These are phyloP conservation scores for Pomacea maculata DNA, from an alignment of 1,140 invertebrate genomes.

Conservation along the genomic window DNA sequence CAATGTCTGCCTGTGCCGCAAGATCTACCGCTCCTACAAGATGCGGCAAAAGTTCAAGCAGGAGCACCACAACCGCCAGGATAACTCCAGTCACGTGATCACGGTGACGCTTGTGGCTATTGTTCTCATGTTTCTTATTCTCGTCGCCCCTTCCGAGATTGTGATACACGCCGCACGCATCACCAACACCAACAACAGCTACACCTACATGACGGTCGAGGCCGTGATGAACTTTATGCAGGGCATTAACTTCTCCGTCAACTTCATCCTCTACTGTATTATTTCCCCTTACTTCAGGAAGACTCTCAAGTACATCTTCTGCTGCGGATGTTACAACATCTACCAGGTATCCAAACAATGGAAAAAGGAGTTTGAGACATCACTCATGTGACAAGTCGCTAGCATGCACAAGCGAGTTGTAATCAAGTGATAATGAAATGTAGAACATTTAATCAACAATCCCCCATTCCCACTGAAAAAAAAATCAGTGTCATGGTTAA, in stretches of 20 bases:
- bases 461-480: neutral
- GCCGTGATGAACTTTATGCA: constrained; percentile 60
- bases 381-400: constrained; percentile 29
- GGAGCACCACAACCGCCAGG: constrained; percentile 30
- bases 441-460: neutral
- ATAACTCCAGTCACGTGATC: constrained; percentile 46
- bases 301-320: constrained; percentile 52
- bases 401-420: neutral
- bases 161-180: constrained; percentile 50
- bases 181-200: constrained; percentile 42
- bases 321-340: constrained; percentile 50
- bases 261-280: constrained; percentile 60
- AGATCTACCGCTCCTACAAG: constrained; percentile 59
- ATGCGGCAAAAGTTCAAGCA: constrained; percentile 53
- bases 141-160: constrained; percentile 62
- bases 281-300: constrained; percentile 57
- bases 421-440: neutral
- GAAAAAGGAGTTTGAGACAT: constrained; percentile 47
- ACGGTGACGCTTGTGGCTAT: constrained; percentile 61
- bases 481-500: neutral
- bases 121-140: constrained; percentile 61
- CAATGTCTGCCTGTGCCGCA: constrained; percentile 56
- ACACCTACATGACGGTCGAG: constrained; percentile 47
- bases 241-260: constrained; percentile 58
- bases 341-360: constrained; percentile 37